A percentile compares a stretch with the other conserved stretches of the same genome.
phyloP scores from a whole-genome alignment of 37 sponge, comb jelly and placozoan species.

The Eunapius fragilis region DNA sequence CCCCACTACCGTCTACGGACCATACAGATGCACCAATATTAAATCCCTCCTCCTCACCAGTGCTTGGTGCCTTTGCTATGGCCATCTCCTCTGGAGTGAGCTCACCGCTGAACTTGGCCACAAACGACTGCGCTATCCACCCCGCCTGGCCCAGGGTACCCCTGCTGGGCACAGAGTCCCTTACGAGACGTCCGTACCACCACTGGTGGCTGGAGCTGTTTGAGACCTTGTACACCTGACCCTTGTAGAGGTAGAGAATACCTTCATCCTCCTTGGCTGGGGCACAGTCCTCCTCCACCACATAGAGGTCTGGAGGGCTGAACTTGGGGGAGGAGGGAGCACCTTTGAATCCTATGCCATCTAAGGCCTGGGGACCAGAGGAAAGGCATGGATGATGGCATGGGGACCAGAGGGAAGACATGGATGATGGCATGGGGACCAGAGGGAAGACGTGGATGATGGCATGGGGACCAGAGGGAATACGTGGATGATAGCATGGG shows the following conservation, averaged over 20 bases:
- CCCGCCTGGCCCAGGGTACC: slow-evolving; percentile 8
- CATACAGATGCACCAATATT: no score
- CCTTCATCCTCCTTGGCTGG: slow-evolving; percentile 55
- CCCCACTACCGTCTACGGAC: no score
- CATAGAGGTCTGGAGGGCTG: slow-evolving; percentile 29
- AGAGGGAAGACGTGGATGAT: no score
- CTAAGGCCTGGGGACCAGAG: background rate
- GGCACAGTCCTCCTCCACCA: slow-evolving; percentile 68
- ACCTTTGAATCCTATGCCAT: background rate
- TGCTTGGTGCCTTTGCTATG: background rate
- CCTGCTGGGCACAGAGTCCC: slow-evolving; percentile 6
- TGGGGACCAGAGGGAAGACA: no score
- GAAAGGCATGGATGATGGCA: background rate
- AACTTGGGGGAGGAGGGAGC: background rate
- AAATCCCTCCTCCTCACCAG: background rate
- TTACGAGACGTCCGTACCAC: slow-evolving; percentile 69
- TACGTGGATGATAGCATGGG: no score
- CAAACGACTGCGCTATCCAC: slow-evolving; percentile 62
- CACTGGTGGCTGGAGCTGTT: slow-evolving; percentile 12
- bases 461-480: no score
- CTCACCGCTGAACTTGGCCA: slow-evolving; percentile 32
- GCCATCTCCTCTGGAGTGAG: slow-evolving; percentile 29
- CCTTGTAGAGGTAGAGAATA: slow-evolving; percentile 48
- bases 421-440: no score
- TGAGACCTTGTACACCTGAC: slow-evolving; percentile 25